These are phyloP conservation scores for Varanus salvator DNA, from an alignment of 2,113 vertebrate species.

Conservation along the genomic window DNA sequence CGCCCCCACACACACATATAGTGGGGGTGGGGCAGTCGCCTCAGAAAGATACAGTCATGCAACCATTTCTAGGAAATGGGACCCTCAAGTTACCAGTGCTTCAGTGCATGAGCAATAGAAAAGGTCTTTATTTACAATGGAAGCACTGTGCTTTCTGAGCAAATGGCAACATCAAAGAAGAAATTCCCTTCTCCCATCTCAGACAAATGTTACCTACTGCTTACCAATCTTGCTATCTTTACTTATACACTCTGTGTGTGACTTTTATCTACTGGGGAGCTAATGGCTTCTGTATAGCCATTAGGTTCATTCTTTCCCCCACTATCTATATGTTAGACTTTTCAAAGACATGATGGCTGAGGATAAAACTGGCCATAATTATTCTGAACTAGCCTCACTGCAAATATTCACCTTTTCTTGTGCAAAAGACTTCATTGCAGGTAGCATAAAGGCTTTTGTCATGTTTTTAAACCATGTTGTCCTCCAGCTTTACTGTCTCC, in stretches of 20 bases:
- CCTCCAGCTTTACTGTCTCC: background rate
- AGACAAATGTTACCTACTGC: constrained; percentile 5
- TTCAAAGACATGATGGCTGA: background rate
- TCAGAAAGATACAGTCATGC: background rate
- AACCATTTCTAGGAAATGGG: background rate
- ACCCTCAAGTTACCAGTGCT: background rate
- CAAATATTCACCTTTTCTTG: background rate
- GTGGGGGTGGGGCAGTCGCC: background rate
- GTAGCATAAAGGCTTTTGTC: background rate
- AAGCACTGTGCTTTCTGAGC: background rate
- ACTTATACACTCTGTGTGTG: background rate
- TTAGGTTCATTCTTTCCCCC: background rate
- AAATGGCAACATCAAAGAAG: background rate
- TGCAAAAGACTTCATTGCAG: background rate
- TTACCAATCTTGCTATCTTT: constrained; percentile 14
- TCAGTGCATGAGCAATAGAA: background rate
- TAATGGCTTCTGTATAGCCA: background rate
- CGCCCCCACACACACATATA: background rate
- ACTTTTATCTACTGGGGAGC: constrained; percentile 1
- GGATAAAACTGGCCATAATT: background rate
- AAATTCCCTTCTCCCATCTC: background rate
- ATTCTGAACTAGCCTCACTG: background rate
- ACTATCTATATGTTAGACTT: background rate
- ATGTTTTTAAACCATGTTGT: background rate
- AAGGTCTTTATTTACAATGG: background rate